Conservation (phyloP, 2,797 vertebrate species). For the Neopelma chrysocephalum region DNA sequence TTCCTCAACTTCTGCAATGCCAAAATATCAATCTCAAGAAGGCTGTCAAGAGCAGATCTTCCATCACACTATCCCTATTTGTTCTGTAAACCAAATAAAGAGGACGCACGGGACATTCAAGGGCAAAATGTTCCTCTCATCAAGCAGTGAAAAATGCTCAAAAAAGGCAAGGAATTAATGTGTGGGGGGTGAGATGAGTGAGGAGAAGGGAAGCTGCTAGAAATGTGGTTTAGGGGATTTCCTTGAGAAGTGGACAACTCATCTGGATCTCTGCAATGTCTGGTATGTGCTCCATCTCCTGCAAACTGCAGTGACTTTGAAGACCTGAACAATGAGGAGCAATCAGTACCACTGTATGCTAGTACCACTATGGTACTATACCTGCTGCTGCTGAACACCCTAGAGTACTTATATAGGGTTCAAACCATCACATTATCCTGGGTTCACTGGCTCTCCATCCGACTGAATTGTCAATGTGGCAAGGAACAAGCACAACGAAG, state of each 20-base stretch:
- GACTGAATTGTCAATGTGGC: neutral
- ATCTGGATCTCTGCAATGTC: neutral
- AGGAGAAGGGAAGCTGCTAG: slow-evolving; percentile 3
- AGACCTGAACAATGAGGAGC: neutral
- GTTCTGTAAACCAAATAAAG: slow-evolving; percentile 3
- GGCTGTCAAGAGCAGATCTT: neutral
- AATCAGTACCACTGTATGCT: neutral
- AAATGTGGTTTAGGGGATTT: slow-evolving; percentile 60
- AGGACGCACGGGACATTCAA: neutral
- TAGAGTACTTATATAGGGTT: neutral
- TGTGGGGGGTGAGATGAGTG: neutral
- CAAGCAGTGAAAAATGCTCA: slow-evolving; percentile 45
- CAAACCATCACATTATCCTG: neutral
- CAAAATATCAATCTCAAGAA: slow-evolving; percentile 15
- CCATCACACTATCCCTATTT: neutral
- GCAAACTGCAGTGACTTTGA: neutral
- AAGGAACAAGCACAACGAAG: neutral
- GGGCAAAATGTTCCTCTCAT: neutral
- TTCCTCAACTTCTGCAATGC: neutral
- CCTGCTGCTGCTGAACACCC: neutral
- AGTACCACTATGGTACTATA: neutral
- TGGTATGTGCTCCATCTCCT: neutral
- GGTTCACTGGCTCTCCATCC: neutral
- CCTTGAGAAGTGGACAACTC: slow-evolving; percentile 50
- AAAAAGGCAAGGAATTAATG: slow-evolving; percentile 65